Evolutionary conservation across 2,888 invertebrate species (phyloP), one percentile per base, ranked within the genome.

Genomic region (Amphipyra tragopoginis): DNA sequence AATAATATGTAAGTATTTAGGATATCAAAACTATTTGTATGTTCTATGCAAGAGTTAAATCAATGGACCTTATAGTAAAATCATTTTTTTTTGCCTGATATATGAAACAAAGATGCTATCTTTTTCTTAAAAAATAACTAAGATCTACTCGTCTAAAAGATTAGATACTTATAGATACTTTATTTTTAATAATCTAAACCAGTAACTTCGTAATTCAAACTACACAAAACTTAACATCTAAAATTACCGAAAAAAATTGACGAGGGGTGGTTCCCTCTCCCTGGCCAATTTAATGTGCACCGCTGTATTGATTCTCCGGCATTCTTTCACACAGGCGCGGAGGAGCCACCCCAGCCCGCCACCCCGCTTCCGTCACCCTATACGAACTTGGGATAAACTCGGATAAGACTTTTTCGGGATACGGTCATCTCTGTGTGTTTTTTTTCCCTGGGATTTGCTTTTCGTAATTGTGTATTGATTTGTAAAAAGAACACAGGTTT

Each of bases 311-410:
- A 94, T 94, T 94, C 93, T 83, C 83, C 85, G 86, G 91, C 93
- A 93, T 94, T 94, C 94, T 93, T 93, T 93, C 93, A 93, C 92
- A 93, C 93, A 93, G 93, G 93, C 91, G 92, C 91, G 89, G 82
- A 84, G 87, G 58, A 80, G 29, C 59, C 77, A 79, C 62, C 75
- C 81, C 72, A 77, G 68, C 54, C 60, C 55, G 75, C 81, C 57
- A 74, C 75, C 77, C 75, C 63, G 59, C 70, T 68, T 67, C 61
- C 71, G 72, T 75, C 77, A 76, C 76, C 81, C 79, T 77, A 75
- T 67, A 65, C 75, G 82, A 85, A 87, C 87, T 89, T 87, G 83
- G 89, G 91, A 90, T 90, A 87, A 88, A 83, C 83, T 86, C 70
- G 80, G 86, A 86, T 91, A 91, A 91, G 89, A 89, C 84, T 90